phyloP scores from a whole-genome alignment of 2,888 invertebrate genomes.

The Tachystola acroxantha region DNA sequence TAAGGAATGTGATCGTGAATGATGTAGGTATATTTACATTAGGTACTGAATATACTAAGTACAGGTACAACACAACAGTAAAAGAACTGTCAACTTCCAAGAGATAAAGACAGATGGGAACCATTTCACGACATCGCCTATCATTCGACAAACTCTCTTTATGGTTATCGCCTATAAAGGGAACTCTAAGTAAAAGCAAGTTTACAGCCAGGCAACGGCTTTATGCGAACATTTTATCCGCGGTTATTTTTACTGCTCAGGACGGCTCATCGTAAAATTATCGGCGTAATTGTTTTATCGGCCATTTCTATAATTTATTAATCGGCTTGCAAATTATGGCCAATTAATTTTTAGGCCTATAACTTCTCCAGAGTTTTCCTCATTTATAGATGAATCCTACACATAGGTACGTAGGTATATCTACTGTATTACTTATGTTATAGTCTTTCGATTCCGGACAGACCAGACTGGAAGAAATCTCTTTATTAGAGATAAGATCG shows the following conservation, averaged over 20 bases:
- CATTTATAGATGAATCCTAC: too few species aligned
- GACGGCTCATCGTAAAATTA: constrained; percentile 35
- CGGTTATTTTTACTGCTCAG: constrained; percentile 43
- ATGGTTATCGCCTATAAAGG: constrained; percentile 59
- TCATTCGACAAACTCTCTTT: constrained; percentile 48
- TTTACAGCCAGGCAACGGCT: constrained; percentile 62
- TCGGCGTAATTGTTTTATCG: constrained; percentile 39
- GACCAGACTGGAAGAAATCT: too few species aligned
- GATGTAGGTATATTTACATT: too few species aligned
- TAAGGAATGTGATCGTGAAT: too few species aligned
- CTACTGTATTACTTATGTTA: too few species aligned
- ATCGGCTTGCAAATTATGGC: constrained; percentile 14
- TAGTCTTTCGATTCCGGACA: too few species aligned
- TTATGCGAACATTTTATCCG: constrained; percentile 54
- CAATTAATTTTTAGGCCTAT: too few species aligned
- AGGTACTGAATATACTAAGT: too few species aligned
- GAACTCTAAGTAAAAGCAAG: constrained; percentile 68
- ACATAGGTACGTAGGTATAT: too few species aligned
- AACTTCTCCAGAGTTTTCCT: too few species aligned
- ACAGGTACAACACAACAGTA: too few species aligned
- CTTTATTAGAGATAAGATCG: too few species aligned
- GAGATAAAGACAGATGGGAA: constrained; percentile 51
- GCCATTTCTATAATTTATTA: constrained; percentile 28
- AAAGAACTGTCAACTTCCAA: constrained; percentile 40
- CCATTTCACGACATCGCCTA: constrained; percentile 49